Base-by-base conservation (phyloP, 2,888 invertebrate genomes). In the Parnassius mnemosyne region DNA sequence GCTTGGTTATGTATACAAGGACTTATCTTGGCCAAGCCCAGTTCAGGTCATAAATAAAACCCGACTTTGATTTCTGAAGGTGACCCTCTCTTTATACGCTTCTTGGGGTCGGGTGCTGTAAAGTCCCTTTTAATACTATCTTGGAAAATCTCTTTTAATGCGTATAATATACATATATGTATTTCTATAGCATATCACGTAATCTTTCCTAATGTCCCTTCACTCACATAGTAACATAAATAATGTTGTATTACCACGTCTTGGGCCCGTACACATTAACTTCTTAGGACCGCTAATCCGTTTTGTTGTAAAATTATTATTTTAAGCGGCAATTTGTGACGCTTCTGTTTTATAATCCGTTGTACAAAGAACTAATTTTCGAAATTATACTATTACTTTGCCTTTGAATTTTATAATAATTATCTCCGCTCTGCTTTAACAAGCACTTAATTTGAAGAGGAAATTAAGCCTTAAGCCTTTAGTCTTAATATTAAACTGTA, bases 21-120 rank as follows among this genome's bases (percentile, higher is more conserved):
- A 81, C 82, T 88, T 88, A 89, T 87, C 86, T 87, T 72, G 75
- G 74, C 78, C 76, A 78, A 79, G 73, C 77, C 76, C 66, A 80
- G 83, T 81, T 79, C 85, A 85, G 83, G 83, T 83, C 85, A 89
- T 89, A 89, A 89, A 89, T 89, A 88, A 87, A 77, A 70, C 77
- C 49, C 78, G 84, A 83, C 85, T 88, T 89, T 87, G 89, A 88
- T 90, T 88, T 86, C 85, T 86, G 82, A 82, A 85, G 83, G 83
- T 85, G 85, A 88, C 86, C 85, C 80, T 80, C 69, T 75, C 78
- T 81, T 79, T 79, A 71, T 75, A 74, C 75, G 76, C 79, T 81
- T 80, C 83, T 82, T 76, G 74, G 78, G 81, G 77, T 78, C 71
- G 73, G 76, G 77, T 76, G 77, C 83, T 83, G 75, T 76, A 76